These are phyloP conservation scores for Lutraria lutraria DNA, from an alignment of 2,888 invertebrate species.

Conservation along the genomic window DNA sequence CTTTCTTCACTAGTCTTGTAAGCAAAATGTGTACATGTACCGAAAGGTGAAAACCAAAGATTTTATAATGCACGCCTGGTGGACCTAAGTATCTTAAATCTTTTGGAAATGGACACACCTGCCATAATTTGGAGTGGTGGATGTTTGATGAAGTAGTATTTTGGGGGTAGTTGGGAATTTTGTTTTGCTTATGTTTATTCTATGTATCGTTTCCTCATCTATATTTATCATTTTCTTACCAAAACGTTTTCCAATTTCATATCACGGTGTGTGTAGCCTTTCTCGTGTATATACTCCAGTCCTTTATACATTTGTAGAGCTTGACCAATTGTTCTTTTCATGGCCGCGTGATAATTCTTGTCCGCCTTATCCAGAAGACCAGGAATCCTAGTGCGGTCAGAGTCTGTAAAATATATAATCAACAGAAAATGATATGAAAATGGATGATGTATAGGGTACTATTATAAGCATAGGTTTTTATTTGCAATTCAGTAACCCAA, in stretches of 20 bases:
- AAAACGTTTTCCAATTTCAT: slow-evolving; percentile 83
- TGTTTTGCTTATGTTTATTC: no score
- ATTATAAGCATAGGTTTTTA: neutral
- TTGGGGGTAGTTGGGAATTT: no score
- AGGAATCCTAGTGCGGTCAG: slow-evolving; percentile 42
- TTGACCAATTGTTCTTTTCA: slow-evolving; percentile 69
- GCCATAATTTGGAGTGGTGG: no score
- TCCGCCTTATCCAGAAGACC: slow-evolving; percentile 21
- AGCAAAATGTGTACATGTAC: no score
- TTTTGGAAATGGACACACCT: no score
- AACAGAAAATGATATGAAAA: neutral
- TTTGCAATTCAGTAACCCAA: neutral
- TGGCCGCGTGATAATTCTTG: slow-evolving; percentile 30
- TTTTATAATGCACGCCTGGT: no score
- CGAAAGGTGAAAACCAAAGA: no score
- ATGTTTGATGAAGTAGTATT: no score
- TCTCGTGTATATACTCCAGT: slow-evolving; percentile 79
- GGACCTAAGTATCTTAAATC: no score
- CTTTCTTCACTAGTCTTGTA: no score
- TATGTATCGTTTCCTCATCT: no score
- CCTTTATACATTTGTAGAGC: slow-evolving; percentile 75
- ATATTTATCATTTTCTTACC: slow-evolving; percentile 70
- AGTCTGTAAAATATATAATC: neutral
- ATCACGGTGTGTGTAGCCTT: slow-evolving; percentile 82
- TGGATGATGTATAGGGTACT: neutral